Conservation (phyloP, 1,140 invertebrate genomes). For the Tetraneura akinire region DNA sequence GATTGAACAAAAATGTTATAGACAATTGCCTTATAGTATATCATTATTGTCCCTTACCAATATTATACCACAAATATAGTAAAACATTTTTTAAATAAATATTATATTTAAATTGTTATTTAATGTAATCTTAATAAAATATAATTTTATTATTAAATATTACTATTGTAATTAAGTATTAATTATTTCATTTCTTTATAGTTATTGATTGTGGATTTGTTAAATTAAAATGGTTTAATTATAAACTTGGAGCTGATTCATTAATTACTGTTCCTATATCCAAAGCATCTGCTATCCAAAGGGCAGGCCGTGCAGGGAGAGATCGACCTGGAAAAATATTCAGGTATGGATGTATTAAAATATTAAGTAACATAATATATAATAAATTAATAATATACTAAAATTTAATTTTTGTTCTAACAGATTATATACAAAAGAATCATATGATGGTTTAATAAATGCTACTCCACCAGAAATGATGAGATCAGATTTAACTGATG, state of each 20-base stretch:
- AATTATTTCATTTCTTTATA: constrained; percentile 59
- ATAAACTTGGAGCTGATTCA: constrained; percentile 79
- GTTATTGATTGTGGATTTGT: constrained; percentile 97
- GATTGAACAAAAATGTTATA: no score
- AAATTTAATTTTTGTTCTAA: constrained; percentile 52
- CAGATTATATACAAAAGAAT: constrained; percentile 77
- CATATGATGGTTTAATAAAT: constrained; percentile 70
- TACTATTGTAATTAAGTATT: neutral
- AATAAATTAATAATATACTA: neutral
- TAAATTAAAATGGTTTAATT: constrained; percentile 91
- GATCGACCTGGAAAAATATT: constrained; percentile 81
- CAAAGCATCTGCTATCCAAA: constrained; percentile 85
- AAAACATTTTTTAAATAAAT: no score
- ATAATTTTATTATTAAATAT: no score
- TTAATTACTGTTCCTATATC: constrained; percentile 83
- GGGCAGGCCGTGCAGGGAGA: constrained; percentile 89
- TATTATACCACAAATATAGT: no score
- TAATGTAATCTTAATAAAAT: no score
- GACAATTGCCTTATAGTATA: no score
- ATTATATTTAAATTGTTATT: no score
- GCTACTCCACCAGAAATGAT: constrained; percentile 91
- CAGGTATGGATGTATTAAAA: no score
- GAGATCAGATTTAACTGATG: constrained; percentile 79
- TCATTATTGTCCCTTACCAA: no score
- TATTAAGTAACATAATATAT: neutral